Conservation (phyloP, 2,113 vertebrate genomes). For the Progne subis region DNA sequence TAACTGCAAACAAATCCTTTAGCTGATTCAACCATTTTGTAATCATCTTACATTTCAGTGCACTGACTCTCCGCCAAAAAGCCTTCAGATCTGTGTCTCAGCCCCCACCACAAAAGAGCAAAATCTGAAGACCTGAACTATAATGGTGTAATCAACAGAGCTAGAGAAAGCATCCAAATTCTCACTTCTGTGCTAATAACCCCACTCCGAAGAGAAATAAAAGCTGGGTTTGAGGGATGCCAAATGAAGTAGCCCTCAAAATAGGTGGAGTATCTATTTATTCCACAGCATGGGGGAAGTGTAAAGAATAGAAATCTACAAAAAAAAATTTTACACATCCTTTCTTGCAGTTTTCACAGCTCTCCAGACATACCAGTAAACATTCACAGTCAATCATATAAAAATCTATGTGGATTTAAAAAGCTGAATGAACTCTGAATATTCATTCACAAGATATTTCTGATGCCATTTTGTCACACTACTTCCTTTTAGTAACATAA, state of each 20-base stretch:
- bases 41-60: slow-evolving; percentile 41
- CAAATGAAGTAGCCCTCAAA: slow-evolving; percentile 1
- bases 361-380: slow-evolving; percentile 11
- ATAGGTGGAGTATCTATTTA: slow-evolving; percentile 19
- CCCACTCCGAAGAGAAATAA: neutral
- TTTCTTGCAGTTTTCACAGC: neutral
- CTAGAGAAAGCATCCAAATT: slow-evolving; percentile 2
- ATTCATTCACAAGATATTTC: neutral
- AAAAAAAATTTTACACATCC: neutral
- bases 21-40: slow-evolving; percentile 33
- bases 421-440: neutral
- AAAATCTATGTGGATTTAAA: neutral
- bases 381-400: neutral
- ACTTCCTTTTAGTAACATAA: neutral
- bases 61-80: neutral
- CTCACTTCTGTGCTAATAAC: neutral
- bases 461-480: neutral
- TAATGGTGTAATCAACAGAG: neutral
- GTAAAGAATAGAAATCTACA: neutral
- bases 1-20: slow-evolving; percentile 47
- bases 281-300: neutral
- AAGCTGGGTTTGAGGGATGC: neutral
- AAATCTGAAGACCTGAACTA: slow-evolving; percentile 13
- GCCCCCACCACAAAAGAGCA: neutral
- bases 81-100: neutral